Evolutionary conservation across 2,888 invertebrate species (phyloP).

Genomic region (Cryptops parisi): DNA sequence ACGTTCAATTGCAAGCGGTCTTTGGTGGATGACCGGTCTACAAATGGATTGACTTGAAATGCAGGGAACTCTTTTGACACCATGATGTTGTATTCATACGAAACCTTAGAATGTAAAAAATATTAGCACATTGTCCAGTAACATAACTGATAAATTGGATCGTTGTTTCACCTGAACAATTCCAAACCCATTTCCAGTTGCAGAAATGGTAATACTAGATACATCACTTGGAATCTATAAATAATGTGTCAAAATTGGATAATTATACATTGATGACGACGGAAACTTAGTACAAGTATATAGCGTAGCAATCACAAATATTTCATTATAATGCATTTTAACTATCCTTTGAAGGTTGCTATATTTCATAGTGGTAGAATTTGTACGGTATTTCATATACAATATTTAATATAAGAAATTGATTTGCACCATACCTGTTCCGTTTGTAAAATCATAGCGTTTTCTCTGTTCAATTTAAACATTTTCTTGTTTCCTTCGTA

Average conservation of each 20-base stretch:
- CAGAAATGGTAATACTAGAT: conserved; percentile 53
- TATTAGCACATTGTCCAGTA: background rate
- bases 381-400: no score
- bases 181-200: conserved; percentile 64
- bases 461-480: conserved; percentile 48
- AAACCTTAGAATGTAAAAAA: conserved; percentile 40
- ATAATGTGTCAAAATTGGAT: no score
- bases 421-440: no score
- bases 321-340: no score
- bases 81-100: conserved; percentile 66
- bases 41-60: conserved; percentile 70
- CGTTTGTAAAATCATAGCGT: conserved; percentile 66
- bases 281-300: no score
- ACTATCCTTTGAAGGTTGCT: no score
- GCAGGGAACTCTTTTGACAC: conserved; percentile 77
- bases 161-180: conserved; percentile 36
- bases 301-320: no score
- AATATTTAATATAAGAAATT: no score
- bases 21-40: conserved; percentile 61
- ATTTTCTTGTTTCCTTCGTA: conserved; percentile 39
- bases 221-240: conserved; percentile 10
- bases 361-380: no score
- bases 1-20: conserved; percentile 64
- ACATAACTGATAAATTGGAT: background rate
- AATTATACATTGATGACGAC: no score